Base-by-base conservation (phyloP, 2,113 vertebrate species). In the Dipodomys merriami region DNA sequence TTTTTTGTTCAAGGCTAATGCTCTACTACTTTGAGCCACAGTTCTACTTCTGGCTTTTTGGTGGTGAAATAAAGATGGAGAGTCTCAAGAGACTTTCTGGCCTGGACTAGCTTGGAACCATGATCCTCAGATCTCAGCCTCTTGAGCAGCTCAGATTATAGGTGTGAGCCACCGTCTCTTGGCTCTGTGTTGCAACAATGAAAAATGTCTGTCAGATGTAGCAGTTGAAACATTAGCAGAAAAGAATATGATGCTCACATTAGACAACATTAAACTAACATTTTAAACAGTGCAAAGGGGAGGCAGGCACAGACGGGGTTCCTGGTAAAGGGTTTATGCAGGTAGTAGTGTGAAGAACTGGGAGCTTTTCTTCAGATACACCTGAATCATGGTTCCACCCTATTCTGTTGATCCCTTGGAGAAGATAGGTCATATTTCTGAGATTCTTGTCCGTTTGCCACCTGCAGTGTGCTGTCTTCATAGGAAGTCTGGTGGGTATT, bases 401-500 rank as follows among this genome's bases (percentile, higher is more conserved):
- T 60, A 49, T 65, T 44, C 4, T 33, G 67, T 29, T 11, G 64
- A 12, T 67, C 80, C 35, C 29, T 39, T 33, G 62, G 33, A 30
- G 60, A 53, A 79, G 49, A 35, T 81, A 39, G 64, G 65, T 30
- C 16, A 8, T 65, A 18, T 67, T 72, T 67, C n/a, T 69, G 20
- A 69, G 44, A 79, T 53, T 74, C 12, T 44, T 57, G 53, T 57
- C 53, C 0, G 53, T 57, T 57, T 57, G 12, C 53, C 53, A 57
- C 53, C 15, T 13, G 4, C 53, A 57, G 12, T 18, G 53, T 33
- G 18, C 27, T 72, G 2, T 72, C 22, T 92, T 94, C 16, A 35
- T 39, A 39, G 49, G 64, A 69, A n/a, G 60, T 69, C 91, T 46
- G 79, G 19, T 86, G 79, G n/a, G 35, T 83, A 83, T 77, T 72